phyloP scores from a whole-genome alignment of 2,113 vertebrate species.

The Sialia sialis region DNA sequence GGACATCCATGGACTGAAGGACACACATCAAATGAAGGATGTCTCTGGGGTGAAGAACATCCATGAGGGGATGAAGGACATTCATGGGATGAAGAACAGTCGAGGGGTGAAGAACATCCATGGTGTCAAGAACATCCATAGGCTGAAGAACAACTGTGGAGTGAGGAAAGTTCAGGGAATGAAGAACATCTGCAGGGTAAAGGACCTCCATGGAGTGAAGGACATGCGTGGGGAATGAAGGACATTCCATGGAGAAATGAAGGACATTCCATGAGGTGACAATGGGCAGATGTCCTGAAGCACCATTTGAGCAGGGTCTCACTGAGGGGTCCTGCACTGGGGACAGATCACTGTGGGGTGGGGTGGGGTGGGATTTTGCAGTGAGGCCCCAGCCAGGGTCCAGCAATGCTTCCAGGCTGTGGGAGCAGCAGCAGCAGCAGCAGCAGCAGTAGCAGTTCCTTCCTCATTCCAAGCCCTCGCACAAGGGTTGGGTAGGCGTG shows the following conservation, averaged over 20 bases:
- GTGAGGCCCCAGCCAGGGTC: accelerated
- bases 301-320: too few species aligned
- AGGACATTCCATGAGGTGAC: neutral
- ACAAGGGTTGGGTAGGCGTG: neutral
- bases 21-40: accelerated
- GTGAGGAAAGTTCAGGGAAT: neutral
- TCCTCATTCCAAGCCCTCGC: constrained; percentile 15
- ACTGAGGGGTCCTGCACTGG: accelerated
- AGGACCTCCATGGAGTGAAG: neutral
- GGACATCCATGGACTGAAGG: neutral
- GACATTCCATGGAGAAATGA: neutral
- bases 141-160: accelerated
- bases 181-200: neutral
- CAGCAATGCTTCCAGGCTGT: accelerated
- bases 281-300: neutral
- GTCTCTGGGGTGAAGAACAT: accelerated
- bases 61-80: accelerated
- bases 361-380: neutral
- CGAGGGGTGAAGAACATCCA: neutral
- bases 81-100: accelerated
- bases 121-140: accelerated
- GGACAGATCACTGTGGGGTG: neutral
- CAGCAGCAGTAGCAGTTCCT: neutral
- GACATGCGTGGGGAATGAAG: neutral
- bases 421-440: neutral